phyloP scores from a whole-genome alignment of 1,140 invertebrate species.

The Drosophila littoralis region DNA sequence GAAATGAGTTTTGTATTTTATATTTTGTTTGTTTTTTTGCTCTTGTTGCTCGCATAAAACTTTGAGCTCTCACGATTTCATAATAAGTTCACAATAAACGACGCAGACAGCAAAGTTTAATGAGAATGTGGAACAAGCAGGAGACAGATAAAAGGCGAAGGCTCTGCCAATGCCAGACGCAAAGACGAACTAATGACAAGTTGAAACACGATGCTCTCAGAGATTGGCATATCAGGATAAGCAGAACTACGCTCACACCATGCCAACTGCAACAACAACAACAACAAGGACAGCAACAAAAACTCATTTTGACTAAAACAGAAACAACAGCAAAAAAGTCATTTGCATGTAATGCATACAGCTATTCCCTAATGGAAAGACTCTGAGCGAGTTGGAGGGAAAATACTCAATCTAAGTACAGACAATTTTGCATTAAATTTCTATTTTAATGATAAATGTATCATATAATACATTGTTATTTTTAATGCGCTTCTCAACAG shows the following conservation, averaged over 20 bases:
- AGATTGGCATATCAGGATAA: constrained; percentile 7
- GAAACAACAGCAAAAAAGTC: constrained; percentile 1
- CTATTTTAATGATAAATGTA: too few relatives aligned
- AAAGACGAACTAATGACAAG: constrained; percentile 4
- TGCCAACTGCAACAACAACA: constrained; percentile 4
- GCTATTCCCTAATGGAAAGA: not conserved
- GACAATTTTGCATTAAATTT: too few relatives aligned
- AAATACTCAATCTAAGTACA: not conserved
- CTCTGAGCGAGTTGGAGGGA: not conserved
- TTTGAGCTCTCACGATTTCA: constrained; percentile 35
- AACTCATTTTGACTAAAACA: constrained; percentile 21
- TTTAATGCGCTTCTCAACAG: too few relatives aligned
- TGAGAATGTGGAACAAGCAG: constrained; percentile 24
- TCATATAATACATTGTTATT: too few relatives aligned
- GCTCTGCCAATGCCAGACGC: too few relatives aligned
- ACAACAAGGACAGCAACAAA: constrained; percentile 10
- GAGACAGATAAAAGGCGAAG: not conserved
- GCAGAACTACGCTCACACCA: constrained; percentile 1
- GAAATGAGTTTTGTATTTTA: constrained; percentile 70
- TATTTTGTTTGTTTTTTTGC: constrained; percentile 33
- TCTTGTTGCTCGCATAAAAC: constrained; percentile 21
- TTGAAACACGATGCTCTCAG: constrained; percentile 4
- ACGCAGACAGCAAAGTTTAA: constrained; percentile 39
- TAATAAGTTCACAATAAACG: constrained; percentile 53
- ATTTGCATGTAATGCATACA: constrained; percentile 8